These are phyloP conservation scores for Tubulanus polymorphus DNA, from an alignment of 2,888 invertebrate species.

Conservation along the genomic window DNA sequence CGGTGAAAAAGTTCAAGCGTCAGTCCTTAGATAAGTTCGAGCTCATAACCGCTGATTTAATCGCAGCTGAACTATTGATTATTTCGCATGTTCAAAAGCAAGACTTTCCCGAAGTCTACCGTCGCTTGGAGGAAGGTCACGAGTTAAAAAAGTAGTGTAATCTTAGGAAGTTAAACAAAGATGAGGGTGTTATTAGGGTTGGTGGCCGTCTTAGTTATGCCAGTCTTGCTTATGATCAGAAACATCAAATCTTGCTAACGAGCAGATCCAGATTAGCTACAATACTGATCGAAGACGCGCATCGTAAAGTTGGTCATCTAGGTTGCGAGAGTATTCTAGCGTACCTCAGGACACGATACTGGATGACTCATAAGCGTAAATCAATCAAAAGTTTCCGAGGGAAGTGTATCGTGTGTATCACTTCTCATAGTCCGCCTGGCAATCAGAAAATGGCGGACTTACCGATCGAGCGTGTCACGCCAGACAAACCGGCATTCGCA, in stretches of 20 bases:
- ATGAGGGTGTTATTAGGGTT: constrained; percentile 12
- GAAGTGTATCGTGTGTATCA: constrained; percentile 10
- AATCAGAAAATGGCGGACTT: constrained; percentile 17
- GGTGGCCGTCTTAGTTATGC: constrained; percentile 3
- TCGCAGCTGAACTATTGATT: neutral
- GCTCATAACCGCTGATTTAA: neutral
- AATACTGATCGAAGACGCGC: constrained; percentile 4
- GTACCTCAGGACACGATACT: constrained; percentile 3
- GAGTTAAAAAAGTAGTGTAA: too few species aligned
- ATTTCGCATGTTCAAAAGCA: neutral
- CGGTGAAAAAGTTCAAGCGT: too few species aligned
- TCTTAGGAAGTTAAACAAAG: constrained; percentile 14
- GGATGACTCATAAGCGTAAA: constrained; percentile 3
- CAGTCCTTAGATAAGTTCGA: neutral
- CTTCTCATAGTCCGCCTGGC: neutral
- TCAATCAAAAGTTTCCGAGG: neutral
- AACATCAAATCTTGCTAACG: constrained; percentile 6
- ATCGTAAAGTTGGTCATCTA: constrained; percentile 1
- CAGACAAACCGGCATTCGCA: constrained; percentile 13
- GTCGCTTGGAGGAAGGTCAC: neutral
- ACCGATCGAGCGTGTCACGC: constrained; percentile 8
- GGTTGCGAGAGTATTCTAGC: constrained; percentile 2
- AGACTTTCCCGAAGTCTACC: neutral
- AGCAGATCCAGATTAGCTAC: neutral
- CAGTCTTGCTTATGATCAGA: neutral